Evolutionary conservation across 1,140 invertebrate genomes (phyloP).

Genomic region (Heliconius hewitsoni): DNA sequence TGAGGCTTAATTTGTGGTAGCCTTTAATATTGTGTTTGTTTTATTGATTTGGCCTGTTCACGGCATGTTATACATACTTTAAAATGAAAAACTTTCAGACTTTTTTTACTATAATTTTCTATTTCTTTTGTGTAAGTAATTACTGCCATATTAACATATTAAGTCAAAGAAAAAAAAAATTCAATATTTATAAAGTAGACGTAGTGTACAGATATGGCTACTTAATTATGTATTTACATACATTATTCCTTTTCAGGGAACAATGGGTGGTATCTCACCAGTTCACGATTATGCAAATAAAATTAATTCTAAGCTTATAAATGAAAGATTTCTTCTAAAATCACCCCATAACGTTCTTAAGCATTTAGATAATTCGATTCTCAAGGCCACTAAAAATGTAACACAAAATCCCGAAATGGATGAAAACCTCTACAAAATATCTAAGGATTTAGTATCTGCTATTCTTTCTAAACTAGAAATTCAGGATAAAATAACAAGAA

Average conservation of each 20-base stretch:
- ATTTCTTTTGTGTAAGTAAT: conserved; percentile 1
- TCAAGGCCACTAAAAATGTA: conserved; percentile 69
- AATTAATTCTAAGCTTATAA: conserved; percentile 47
- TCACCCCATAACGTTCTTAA: conserved; percentile 65
- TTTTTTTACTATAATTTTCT: neutral
- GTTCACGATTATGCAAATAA: conserved; percentile 65
- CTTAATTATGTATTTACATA: neutral
- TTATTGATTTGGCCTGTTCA: neutral
- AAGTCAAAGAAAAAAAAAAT: neutral
- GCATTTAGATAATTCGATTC: conserved; percentile 64
- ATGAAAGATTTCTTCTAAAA: conserved; percentile 52
- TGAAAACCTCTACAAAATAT: conserved; percentile 68
- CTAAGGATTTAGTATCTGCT: conserved; percentile 68
- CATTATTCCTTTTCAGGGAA: conserved; percentile 45
- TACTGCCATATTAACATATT: neutral
- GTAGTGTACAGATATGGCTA: neutral
- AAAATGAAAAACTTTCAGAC: neutral
- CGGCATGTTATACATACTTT: neutral
- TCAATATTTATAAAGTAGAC: neutral
- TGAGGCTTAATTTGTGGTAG: neutral
- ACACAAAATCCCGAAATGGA: conserved; percentile 72
- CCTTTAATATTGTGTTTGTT: neutral
- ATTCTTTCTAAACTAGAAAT: conserved; percentile 69
- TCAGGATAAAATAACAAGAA: conserved; percentile 73
- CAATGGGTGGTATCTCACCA: conserved; percentile 62